Evolutionary conservation across 2,113 vertebrate genomes (phyloP), one percentile per base, ranked within the genome.

Genomic region (Syngnathus scovelli): DNA sequence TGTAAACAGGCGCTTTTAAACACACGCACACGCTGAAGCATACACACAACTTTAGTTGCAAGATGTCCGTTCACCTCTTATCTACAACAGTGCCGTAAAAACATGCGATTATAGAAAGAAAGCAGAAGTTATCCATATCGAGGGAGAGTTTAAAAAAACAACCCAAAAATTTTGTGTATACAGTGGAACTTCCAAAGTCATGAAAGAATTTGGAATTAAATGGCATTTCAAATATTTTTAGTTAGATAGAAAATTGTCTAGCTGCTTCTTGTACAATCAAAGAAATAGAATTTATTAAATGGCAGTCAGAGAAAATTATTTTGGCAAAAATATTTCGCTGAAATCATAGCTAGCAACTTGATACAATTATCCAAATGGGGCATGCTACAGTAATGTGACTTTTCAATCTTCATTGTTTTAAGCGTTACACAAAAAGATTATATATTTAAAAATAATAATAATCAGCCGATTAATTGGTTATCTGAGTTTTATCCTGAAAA

Each of bases 101-200:
- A 48, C 88, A 90, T 89, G 88, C 88, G 68, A 78, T 83, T 87
- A 85, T 83, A 88, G 81, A 87, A 90, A 86, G 86, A 83, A 89
- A 86, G 81, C 81, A 86, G 78, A 87, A 82, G 77, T 87, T 87
- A 86, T 86, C 81, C 84, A 87, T 90, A 86, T 77, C 74, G 79
- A 84, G 83, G 88, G 83, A 87, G 81, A 82, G 72, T 86, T 52
- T 13, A 48, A n/a, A n/a, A n/a, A 49, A 56, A 56, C 84, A 88
- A 88, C 85, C 88, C 86, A 80, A 77, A 76, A 83, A 13, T 6
- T 62, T 11, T 44, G 21, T 27, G 18, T 13, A 18, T 44, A 36
- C 55, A 58, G 55, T 58, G 55, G 55, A 58, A 58, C 27, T 15
- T 58, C 55, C 27, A 58, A 58, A 58, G 55, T 58, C 7, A 16